Conservation (phyloP, 2,797 vertebrate genomes). For the Valencia hispanica region DNA sequence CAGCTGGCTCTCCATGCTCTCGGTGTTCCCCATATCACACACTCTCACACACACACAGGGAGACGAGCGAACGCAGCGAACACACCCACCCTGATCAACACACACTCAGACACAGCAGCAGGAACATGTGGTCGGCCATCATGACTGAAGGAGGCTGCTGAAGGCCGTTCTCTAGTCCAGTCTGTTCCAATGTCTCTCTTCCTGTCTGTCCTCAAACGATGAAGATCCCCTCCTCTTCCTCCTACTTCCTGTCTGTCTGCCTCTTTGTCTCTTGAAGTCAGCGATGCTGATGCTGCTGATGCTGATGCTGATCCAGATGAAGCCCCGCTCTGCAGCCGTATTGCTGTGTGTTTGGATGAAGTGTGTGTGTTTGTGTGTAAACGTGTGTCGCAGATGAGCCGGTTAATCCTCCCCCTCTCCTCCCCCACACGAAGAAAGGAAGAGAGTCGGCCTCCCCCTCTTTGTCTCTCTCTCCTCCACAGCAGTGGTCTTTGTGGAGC, state of each 20-base stretch:
- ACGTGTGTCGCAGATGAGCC: constrained; percentile 63
- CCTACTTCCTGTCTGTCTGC: constrained; percentile 12
- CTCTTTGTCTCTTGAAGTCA: constrained; percentile 41
- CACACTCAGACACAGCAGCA: constrained; percentile 42
- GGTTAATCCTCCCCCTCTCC: constrained; percentile 74
- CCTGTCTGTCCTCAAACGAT: constrained; percentile 13
- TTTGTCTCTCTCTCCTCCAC: constrained; percentile 57
- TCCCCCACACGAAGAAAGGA: constrained; percentile 68
- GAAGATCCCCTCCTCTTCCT: background rate
- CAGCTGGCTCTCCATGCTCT: constrained; percentile 94
- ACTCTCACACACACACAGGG: constrained; percentile 4
- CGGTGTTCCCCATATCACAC: constrained; percentile 90
- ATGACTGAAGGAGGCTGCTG: constrained; percentile 30
- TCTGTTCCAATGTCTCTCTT: background rate
- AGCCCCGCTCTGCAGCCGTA: constrained; percentile 17
- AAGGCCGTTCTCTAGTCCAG: constrained; percentile 33
- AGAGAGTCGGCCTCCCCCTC: constrained; percentile 57
- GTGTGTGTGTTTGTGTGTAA: constrained; percentile 30
- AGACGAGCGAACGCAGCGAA: background rate
- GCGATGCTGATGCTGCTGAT: constrained; percentile 1
- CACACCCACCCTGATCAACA: constrained; percentile 19
- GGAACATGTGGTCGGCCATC: constrained; percentile 71
- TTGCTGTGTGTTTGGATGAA: constrained; percentile 13
- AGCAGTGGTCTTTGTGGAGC: constrained; percentile 53
- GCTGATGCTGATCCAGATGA: constrained; percentile 47